A percentile compares a stretch with the other conserved stretches of the same genome.
phyloP scores from a whole-genome alignment of 2,113 vertebrate genomes.

The Nothocercus nigrocapillus region DNA sequence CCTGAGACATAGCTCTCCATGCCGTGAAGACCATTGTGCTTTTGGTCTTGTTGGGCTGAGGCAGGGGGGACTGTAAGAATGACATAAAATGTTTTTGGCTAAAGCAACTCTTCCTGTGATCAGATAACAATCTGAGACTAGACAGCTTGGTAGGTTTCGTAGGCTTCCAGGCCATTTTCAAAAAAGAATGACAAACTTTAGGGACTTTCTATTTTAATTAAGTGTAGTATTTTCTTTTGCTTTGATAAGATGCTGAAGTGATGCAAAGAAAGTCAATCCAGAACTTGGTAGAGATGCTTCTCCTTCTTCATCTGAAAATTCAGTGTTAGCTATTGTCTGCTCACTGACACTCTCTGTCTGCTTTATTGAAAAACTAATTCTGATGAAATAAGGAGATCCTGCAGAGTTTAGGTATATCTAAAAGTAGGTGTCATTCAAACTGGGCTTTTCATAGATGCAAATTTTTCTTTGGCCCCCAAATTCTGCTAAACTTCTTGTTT shows the following conservation, averaged over 20 bases:
- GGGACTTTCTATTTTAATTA: neutral
- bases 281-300: neutral
- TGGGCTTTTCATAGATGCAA: no score
- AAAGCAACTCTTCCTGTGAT: neutral
- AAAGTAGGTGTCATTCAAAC: neutral
- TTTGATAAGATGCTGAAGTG: neutral
- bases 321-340: neutral
- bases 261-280: neutral
- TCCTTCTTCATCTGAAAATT: neutral
- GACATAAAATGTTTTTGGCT: neutral
- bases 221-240: neutral
- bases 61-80: neutral
- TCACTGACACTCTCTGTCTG: neutral
- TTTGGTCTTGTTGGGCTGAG: neutral
- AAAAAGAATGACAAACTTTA: neutral
- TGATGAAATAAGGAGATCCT: neutral
- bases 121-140: neutral
- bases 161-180: neutral
- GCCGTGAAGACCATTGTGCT: neutral
- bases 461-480: neutral
- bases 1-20: neutral
- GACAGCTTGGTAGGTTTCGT: neutral
- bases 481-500: neutral
- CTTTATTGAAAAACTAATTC: neutral
- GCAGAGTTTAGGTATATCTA: neutral